Evolutionary conservation across 2,113 vertebrate genomes (phyloP), one percentile per base, ranked within the genome.

Genomic region (Clarias gariepinus): DNA sequence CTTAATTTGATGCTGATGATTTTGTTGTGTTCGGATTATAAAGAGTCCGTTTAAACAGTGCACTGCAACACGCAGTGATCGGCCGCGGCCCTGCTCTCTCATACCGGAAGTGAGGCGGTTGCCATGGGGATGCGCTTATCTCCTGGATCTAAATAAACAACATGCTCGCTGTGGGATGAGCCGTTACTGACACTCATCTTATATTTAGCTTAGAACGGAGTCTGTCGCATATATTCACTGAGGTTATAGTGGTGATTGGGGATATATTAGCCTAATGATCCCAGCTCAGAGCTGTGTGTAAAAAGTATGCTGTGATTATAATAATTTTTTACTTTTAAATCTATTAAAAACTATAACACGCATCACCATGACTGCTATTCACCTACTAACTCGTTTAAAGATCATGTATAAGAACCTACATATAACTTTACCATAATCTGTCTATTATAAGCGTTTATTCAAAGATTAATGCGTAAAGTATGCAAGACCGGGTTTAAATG

Each of bases 31-130:
- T 30, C 81, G 63, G 89, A 90, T 93, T 92, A 91, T 90, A 89
- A 89, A 88, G 87, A 76, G 53, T 28, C 89, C 88, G 28, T 91
- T 88, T 90, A 92, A 92, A 92, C 92, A 93, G 30, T 41, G 87
- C 23, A 86, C 52, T 74, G 47, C 80, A 88, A 83, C 91, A 92
- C 90, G 86, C 58, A 61, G 81, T 82, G 90, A 87, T 90, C 83
- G 88, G 82, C 23, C 85, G 55, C 63, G 55, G 87, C 86, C 82
- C 81, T 55, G 81, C 58, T 89, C 90, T 85, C 89, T 85, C 68
- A 41, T 52, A 81, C 91, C 86, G 88, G 90, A 91, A 61, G 78
- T 81, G 58, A 79, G 85, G 86, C 81, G 53, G 82, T 76, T 78
- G 85, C 25, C 33, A 64, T 78, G 60, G 84, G 16, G 15, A 68